Base-by-base conservation (phyloP, 2,113 vertebrate genomes). In the Stigmatopora nigra region DNA sequence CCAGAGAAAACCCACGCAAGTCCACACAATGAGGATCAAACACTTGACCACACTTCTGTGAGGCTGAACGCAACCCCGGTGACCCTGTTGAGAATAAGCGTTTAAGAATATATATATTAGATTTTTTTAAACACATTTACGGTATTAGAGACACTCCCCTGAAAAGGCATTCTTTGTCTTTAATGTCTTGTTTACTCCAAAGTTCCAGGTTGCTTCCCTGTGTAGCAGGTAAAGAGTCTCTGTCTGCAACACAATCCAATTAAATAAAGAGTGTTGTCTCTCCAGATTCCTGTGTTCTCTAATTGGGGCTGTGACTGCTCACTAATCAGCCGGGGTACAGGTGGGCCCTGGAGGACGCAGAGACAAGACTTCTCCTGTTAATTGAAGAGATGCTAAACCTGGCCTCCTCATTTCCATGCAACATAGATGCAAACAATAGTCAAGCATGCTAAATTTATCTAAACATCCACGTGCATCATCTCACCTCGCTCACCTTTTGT, bases 241-340 rank as follows among this genome's bases (percentile, higher is more conserved):
- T 59, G 62, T 72, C 84, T 82, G 84, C 86, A 84, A 86, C 82
- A 81, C 81, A 89, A 83, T 83, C 87, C 89, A 89, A 89, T 90
- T 89, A 89, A 87, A 87, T 78, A 87, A 80, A 78, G 80, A 83
- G 81, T 87, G 83, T 88, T 84, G 84, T 87, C 83, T 87, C 80
- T 82, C 78, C 79, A 78, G 82, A 83, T 83, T 89, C 78, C 79
- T 86, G 78, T 83, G 85, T 81, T 85, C 86, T 84, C 82, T 89
- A 90, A 89, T 89, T 89, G 88, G 88, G 87, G 82, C 86, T 87
- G 86, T 87, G 88, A 90, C 88, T 88, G 87, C 82, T 84, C 84
- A 84, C 85, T 89, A 89, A 90, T 87, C 82, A 83, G 83, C 58
- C 44, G 71, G 71, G 77, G 85, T 78, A 84, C 87, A 89, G 87